Evolutionary conservation across 2,797 vertebrate species (phyloP).

Genomic region (Manis javanica): DNA sequence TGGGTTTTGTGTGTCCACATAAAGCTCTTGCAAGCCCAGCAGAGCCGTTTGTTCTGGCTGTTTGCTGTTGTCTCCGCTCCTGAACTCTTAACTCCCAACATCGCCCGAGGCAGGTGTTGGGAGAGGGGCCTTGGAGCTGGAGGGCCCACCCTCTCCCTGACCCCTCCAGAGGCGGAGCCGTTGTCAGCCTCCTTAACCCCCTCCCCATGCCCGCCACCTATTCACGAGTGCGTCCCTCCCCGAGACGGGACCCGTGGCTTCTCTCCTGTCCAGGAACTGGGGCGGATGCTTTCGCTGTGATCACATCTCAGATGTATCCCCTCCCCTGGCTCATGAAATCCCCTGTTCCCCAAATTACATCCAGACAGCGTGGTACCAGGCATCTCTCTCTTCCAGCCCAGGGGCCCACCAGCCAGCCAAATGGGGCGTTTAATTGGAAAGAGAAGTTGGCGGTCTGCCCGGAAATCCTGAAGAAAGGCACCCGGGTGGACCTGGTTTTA

Average conservation of each 20-base stretch:
- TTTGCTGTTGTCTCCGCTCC: accelerated
- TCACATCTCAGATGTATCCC: not conserved
- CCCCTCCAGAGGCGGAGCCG: accelerated
- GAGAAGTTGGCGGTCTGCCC: constrained; percentile 65
- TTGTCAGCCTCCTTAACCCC: accelerated
- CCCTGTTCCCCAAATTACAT: constrained; percentile 3
- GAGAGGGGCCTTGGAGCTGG: not conserved
- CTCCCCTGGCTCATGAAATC: not conserved
- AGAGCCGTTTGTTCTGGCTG: accelerated
- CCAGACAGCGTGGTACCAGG: constrained; percentile 27
- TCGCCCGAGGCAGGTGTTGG: not conserved
- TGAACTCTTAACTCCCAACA: not conserved
- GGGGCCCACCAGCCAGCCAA: constrained; percentile 60
- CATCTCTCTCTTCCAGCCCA: not conserved
- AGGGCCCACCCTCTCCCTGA: accelerated
- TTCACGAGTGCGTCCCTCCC: not conserved
- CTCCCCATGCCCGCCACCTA: too few species aligned
- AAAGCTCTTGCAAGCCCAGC: accelerated
- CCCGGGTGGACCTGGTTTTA: not conserved
- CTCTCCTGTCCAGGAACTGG: not conserved
- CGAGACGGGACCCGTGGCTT: accelerated
- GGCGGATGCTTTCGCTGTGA: not conserved
- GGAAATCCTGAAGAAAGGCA: constrained; percentile 10
- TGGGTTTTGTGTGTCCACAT: accelerated
- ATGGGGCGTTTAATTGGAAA: constrained; percentile 62